Evolutionary conservation across 1,140 invertebrate species (phyloP), one percentile per base, ranked within the genome.

Genomic region (Hylaeus volcanicus): DNA sequence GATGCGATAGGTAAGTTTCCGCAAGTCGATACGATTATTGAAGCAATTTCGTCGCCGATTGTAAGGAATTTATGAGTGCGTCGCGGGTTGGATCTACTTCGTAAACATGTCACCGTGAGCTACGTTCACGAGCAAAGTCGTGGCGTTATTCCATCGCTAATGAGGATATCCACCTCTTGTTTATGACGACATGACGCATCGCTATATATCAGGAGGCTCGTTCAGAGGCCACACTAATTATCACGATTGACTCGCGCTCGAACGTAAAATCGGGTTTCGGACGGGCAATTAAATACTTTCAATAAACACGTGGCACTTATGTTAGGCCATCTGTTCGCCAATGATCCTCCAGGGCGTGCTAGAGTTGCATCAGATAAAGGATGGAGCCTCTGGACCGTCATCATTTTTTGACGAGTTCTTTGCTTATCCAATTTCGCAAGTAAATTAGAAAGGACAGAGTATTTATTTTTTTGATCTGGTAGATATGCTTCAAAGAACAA

Each of bases 91-190:
- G 12, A 56, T 15, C 55, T 53, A 14, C 53, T 71, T 11, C 69
- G 69, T 71, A 71, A 71, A 71, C 69, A 71, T 43, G 69, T 58
- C 69, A 56, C 15, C 26, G 37, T 55, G 69, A 41, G 5, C 37
- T 41, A 55, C 53, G 53, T 43, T 56, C 53, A 2, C 55, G 51
- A 43, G 53, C 51, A 11, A 43, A 56, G 58, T 56, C 69, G 69
- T 43, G 69, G 53, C 45, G 53, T 58, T 71, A 71, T 71, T 71
- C 14, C 53, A 71, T 71, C 69, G 37, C 53, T 71, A 71, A 71
- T 71, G 69, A 56, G 69, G 55, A 71, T 71, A 71, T 71, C 53
- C 55, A 58, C 53, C 51, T 71, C 53, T 56, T 71, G 55, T 71
- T 71, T 71, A 71, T 43, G 55, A 71, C 37, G 26, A 14, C 12